phyloP scores from a whole-genome alignment of 2,888 invertebrate species.

The Andricus curvator region DNA sequence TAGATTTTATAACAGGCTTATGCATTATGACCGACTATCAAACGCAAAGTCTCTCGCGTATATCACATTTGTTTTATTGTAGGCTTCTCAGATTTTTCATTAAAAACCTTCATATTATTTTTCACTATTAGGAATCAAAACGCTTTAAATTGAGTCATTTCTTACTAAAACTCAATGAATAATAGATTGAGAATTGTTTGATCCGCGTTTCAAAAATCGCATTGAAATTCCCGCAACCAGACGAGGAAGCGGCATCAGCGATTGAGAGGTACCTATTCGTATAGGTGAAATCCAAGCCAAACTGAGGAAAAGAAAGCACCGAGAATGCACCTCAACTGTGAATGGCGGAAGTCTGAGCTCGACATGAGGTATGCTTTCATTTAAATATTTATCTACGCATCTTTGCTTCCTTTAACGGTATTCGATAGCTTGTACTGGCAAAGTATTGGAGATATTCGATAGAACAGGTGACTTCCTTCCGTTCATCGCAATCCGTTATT shows the following conservation, averaged over 20 bases:
- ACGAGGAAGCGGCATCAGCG: background rate
- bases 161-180: background rate
- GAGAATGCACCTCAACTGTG: constrained; percentile 39
- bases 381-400: constrained; percentile 68
- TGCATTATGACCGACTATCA: too few relatives aligned
- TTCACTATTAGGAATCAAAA: too few relatives aligned
- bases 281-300: background rate
- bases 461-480: constrained; percentile 43
- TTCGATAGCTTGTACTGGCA: background rate
- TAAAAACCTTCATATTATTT: too few relatives aligned
- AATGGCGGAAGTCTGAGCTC: constrained; percentile 47
- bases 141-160: too few relatives aligned
- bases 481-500: constrained; percentile 40
- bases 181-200: background rate
- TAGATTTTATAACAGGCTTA: too few relatives aligned
- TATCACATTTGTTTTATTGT: too few relatives aligned
- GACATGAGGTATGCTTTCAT: constrained; percentile 53
- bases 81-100: too few relatives aligned
- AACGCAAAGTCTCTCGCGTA: too few relatives aligned
- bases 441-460: constrained; percentile 7
- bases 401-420: constrained; percentile 56
- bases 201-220: background rate
- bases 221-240: background rate
- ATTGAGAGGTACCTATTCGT: background rate
- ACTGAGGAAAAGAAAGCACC: background rate